Base-by-base conservation (phyloP, 2,113 vertebrate genomes). In the Euleptes europaea region DNA sequence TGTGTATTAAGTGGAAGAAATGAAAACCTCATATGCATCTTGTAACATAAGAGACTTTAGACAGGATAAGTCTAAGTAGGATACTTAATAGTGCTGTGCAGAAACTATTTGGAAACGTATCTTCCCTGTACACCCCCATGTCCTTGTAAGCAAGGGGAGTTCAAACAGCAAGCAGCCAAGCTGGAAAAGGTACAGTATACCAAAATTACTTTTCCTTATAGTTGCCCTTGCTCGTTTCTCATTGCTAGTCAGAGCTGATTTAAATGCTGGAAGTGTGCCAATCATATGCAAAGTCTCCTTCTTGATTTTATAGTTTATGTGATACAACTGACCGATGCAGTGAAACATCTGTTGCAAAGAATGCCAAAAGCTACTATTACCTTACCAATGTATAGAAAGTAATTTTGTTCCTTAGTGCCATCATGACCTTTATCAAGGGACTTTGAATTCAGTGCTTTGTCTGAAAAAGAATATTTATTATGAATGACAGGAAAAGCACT, bases 141-240 rank as follows among this genome's bases (percentile, higher is more conserved):
- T 86, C 90, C 91, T 86, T 78, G 73, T 90, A 86, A 95, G 89
- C 92, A 91, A 79, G 71, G 83, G 89, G 90, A 95, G 89, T 94
- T 95, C 93, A 95, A 93, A 78, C 71, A 94, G 86, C 90, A 95
- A 94, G 70, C 95, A 95, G 91, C 90, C 93, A 95, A 95, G 91
- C 78, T 83, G 90, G 88, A 88, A 93, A 74, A 93, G 90, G 86
- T 94, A 90, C 83, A 79, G 66, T 84, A 89, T 79, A 93, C 88
- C 85, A 2, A 86, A 94, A 92, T 14, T 90, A 67, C 70, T 88
- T 92, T 93, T 85, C 81, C 87, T 93, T 81, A 84, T 33, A 90
- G 93, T 91, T 96, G 91, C 89, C 92, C 92, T 93, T 78, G 44
- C 21, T 86, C 89, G 94, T 96, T 96, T 96, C 93, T 94, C 88